A percentile compares a stretch with the other conserved stretches of the same genome.
These are phyloP conservation scores for Drosophila saltans DNA, from an alignment of 1,140 invertebrate genomes.

Conservation along the genomic window DNA sequence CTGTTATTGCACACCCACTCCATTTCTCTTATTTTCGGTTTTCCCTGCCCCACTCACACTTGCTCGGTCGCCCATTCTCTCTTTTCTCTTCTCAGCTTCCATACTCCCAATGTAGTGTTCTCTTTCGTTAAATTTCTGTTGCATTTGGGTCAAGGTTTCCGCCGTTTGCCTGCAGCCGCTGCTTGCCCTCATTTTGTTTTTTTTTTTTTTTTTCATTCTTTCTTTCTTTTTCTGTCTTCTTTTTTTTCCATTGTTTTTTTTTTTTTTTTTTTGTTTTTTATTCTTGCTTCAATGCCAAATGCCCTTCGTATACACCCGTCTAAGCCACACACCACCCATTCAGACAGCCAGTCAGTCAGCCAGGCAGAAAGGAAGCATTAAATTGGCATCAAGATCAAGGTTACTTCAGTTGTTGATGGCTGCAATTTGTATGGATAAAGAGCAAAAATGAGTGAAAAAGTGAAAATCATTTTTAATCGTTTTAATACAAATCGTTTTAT, in stretches of 20 bases:
- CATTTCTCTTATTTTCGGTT: neutral
- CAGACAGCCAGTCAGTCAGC: conserved; percentile 2
- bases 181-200: conserved; percentile 1
- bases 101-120: neutral
- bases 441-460: conserved; percentile 11
- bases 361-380: conserved; percentile 39
- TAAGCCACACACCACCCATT: neutral
- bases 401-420: neutral
- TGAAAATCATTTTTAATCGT: conserved; percentile 8
- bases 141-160: conserved; percentile 69
- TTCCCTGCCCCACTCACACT: neutral
- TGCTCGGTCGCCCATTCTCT: neutral
- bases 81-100: too few relatives aligned
- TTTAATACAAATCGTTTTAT: neutral
- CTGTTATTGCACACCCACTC: conserved; percentile 8
- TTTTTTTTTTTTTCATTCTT: neutral
- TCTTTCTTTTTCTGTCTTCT: neutral
- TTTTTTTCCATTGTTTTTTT: neutral
- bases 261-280: neutral
- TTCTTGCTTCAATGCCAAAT: conserved; percentile 45
- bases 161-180: conserved; percentile 39
- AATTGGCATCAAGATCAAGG: conserved; percentile 76
- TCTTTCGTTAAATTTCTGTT: conserved; percentile 19
- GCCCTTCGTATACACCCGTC: neutral
- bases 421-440: conserved; percentile 1